phyloP scores from a whole-genome alignment of 2,797 vertebrate species.

The Lithobates pipiens region DNA sequence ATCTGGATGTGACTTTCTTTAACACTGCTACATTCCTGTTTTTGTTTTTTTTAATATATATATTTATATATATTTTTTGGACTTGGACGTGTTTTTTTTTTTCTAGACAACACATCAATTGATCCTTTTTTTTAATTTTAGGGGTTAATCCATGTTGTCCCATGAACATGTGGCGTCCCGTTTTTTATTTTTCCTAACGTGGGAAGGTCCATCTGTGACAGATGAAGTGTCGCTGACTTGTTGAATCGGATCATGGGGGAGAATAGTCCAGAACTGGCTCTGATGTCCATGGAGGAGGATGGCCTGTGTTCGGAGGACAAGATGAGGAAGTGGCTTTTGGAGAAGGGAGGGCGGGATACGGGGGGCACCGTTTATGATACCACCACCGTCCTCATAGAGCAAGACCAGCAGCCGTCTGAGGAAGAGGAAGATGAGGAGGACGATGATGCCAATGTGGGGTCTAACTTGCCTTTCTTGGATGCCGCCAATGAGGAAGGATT shows the following conservation, averaged over 20 bases:
- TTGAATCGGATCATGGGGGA: constrained; percentile 84
- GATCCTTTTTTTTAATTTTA: neutral
- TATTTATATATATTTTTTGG: too few species aligned
- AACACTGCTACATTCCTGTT: neutral
- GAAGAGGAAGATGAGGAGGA: constrained; percentile 94
- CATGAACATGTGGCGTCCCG: neutral
- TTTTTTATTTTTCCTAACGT: neutral
- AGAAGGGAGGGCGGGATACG: constrained; percentile 71
- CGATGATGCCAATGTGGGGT: constrained; percentile 86
- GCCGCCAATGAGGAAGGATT: constrained; percentile 90
- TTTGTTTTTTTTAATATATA: too few species aligned
- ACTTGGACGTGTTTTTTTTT: neutral
- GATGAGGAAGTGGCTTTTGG: constrained; percentile 78
- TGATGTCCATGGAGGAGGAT: constrained; percentile 87
- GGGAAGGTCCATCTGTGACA: neutral
- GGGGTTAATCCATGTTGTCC: too few species aligned
- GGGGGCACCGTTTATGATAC: constrained; percentile 91
- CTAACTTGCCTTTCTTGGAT: constrained; percentile 87
- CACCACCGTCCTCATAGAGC: constrained; percentile 97
- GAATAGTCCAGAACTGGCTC: constrained; percentile 87
- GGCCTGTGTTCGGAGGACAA: constrained; percentile 78
- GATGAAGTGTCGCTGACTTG: constrained; percentile 46
- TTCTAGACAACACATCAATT: neutral
- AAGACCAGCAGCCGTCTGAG: constrained; percentile 90
- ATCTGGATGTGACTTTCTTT: neutral